Evolutionary conservation across 2,113 vertebrate species (phyloP).

Genomic region (Phylloscopus trochilus): DNA sequence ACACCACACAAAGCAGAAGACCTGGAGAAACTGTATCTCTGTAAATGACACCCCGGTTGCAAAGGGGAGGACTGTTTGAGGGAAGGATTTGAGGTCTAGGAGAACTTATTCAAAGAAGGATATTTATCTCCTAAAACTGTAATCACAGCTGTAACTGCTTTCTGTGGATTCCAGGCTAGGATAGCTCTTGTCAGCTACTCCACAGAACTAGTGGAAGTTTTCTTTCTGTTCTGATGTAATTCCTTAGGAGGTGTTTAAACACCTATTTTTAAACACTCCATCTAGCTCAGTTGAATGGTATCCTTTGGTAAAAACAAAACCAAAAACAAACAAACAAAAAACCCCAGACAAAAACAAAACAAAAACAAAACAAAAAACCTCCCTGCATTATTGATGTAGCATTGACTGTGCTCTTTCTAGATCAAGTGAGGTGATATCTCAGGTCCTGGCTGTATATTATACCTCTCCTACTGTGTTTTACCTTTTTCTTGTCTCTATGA

Average conservation of each 20-base stretch:
- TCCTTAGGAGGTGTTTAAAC: not conserved
- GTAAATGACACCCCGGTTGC: not conserved
- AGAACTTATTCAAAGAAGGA: not conserved
- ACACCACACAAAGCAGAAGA: not conserved
- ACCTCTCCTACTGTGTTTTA: not conserved
- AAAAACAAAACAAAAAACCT: not conserved
- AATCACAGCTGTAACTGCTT: not conserved
- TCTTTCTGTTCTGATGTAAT: not conserved
- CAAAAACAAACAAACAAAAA: too few species aligned
- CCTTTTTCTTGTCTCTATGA: not conserved
- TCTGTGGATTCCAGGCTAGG: not conserved
- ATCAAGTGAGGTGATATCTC: not conserved
- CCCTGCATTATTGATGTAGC: not conserved
- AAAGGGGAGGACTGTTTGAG: not conserved
- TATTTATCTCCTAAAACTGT: not conserved
- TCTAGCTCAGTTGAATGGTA: not conserved
- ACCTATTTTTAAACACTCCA: not conserved
- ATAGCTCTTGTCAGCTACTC: not conserved
- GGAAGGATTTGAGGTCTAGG: not conserved
- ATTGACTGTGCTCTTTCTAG: not conserved
- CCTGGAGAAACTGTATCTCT: not conserved
- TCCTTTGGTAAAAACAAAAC: not conserved
- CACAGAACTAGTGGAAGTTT: not conserved
- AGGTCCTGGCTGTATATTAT: not conserved
- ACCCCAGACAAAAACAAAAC: too few species aligned